These are phyloP conservation scores for Sebastiscus tertius DNA, from an alignment of 2,797 vertebrate species.

Conservation along the genomic window DNA sequence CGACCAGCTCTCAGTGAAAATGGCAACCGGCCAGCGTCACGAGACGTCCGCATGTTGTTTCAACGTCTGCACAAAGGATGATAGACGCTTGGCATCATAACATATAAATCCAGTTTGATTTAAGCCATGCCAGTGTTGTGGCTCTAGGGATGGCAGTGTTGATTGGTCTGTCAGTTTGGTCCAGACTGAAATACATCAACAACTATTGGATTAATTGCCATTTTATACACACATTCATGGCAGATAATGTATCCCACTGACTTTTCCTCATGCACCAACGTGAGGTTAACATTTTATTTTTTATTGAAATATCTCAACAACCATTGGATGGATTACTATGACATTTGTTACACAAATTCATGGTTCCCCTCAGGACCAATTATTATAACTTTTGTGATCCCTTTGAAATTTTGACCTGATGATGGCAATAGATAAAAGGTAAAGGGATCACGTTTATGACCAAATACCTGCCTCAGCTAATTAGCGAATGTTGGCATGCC, in stretches of 20 bases:
- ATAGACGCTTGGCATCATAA: not conserved
- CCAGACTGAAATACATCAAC: not conserved
- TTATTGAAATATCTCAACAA: not conserved
- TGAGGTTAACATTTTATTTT: not conserved
- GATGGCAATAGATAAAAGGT: too few relatives aligned
- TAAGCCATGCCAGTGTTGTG: not conserved
- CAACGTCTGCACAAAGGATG: constrained; percentile 2
- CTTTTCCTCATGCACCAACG: not conserved
- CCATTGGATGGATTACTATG: not conserved
- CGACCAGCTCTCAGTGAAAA: constrained; percentile 18
- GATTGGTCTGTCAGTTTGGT: not conserved
- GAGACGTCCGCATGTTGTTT: not conserved
- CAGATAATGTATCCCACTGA: not conserved
- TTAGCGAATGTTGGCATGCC: too few relatives aligned
- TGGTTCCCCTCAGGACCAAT: not conserved
- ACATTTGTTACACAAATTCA: not conserved
- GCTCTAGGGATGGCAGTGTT: too few relatives aligned
- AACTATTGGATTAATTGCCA: not conserved
- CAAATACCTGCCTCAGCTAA: not conserved
- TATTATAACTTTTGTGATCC: not conserved
- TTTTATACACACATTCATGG: not conserved
- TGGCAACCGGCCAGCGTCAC: constrained; percentile 2
- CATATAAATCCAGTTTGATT: not conserved
- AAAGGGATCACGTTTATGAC: not conserved
- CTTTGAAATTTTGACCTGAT: too few relatives aligned